Conservation (phyloP, 2,797 vertebrate species). For the Uromys caudimaculatus region DNA sequence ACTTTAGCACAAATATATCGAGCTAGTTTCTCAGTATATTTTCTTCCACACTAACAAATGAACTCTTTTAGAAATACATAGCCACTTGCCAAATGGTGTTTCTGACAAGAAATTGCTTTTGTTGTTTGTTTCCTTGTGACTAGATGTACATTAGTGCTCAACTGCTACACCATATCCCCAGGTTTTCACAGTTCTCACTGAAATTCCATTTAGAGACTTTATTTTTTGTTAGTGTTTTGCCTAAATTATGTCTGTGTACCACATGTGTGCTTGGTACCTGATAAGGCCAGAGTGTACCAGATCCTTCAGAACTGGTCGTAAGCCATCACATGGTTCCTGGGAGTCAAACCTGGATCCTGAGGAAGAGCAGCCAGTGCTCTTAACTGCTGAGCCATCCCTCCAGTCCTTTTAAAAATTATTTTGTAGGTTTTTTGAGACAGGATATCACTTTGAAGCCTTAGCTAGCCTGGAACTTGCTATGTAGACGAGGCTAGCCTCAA, state of each 20-base stretch:
- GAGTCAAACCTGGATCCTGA: neutral
- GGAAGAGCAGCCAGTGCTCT: neutral
- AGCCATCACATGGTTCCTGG: neutral
- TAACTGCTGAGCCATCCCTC: neutral
- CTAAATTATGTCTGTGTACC: neutral
- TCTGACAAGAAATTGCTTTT: neutral
- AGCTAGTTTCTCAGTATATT: neutral
- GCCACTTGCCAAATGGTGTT: neutral
- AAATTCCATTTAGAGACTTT: neutral
- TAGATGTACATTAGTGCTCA: neutral
- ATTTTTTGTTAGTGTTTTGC: neutral
- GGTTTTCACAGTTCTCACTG: neutral
- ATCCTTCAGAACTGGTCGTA: neutral
- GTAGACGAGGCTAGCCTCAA: neutral
- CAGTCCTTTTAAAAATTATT: neutral
- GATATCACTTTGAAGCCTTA: neutral
- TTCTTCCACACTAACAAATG: neutral
- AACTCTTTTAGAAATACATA: constrained; percentile 20
- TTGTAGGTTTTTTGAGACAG: neutral
- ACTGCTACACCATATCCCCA: neutral
- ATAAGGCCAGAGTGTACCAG: neutral
- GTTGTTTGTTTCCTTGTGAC: neutral
- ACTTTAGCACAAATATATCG: constrained; percentile 58
- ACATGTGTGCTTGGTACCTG: neutral
- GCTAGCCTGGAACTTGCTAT: neutral